Base-by-base conservation (phyloP, 2,797 vertebrate species). In the Menidia menidia region DNA sequence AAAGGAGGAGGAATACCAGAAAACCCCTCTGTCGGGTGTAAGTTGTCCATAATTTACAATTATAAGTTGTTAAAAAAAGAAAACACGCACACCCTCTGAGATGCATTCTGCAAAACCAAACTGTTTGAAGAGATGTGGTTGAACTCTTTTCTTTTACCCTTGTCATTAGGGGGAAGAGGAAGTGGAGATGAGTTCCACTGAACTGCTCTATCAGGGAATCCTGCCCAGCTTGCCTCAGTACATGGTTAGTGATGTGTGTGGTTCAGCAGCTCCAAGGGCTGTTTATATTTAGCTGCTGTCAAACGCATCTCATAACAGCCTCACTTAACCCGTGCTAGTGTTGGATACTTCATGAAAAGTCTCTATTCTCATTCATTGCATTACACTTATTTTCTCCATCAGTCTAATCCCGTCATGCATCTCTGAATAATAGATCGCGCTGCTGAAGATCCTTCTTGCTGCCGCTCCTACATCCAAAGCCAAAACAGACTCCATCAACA, bases 401-500 rank as follows among this genome's bases (percentile, higher is more conserved):
- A 8, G 9, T 7, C 10, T 45, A 12, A 54, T 16, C 3, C 41
- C 35, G 0, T 2, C 33, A 4, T 1, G 32, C 70, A 43, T 78
- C 8, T 45, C 56, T 81, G n/a, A 53, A 9, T 60, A 11, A 75
- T 73, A 99, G 97, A 99, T 99, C 4, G 97, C 97, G 9, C 91
- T 99, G 76, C 93, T 99, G 81, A 99, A 99, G 92, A 98, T 99
- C 80, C 93, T 99, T 1, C 93, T 99, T 0, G 97, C 97, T 4
- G 98, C 97, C 63, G 98, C 97, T 16, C 98, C 98, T 1, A 99
- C 98, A 19, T 99, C 98, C 72, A 99, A 99, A 93, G 97, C 98
- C 86, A 99, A 99, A 91, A 99, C 98, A 0, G 98, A 99, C 86
- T 99, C 98, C 19, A 99, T 99, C 89, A 99, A 99, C 83, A 99